A percentile compares a stretch with the other conserved stretches of the same genome.
Evolutionary conservation across 2,888 invertebrate genomes (phyloP).

Genomic region (Phalera bucephala): DNA sequence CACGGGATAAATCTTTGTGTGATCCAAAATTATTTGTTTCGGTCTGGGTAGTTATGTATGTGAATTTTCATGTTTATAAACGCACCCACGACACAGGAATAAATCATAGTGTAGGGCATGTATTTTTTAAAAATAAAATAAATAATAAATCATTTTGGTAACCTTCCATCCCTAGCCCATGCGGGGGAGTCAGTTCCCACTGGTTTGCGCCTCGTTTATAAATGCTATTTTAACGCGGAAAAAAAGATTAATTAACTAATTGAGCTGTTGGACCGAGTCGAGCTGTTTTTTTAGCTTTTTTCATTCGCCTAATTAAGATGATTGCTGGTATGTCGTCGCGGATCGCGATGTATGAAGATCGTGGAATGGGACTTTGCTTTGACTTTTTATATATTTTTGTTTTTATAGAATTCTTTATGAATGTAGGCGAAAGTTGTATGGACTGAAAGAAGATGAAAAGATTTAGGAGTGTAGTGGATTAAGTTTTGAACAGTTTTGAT

Average conservation of each 20-base stretch:
- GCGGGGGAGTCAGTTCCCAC: slow-evolving; percentile 66
- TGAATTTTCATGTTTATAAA: no score
- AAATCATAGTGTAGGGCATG: no score
- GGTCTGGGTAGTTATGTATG: no score
- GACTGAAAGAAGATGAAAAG: no score
- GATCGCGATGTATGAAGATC: slow-evolving; percentile 23
- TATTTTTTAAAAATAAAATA: no score
- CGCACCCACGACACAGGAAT: no score
- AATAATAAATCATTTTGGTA: no score
- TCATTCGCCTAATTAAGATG: slow-evolving; percentile 54
- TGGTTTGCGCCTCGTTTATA: slow-evolving; percentile 75
- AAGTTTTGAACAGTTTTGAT: no score
- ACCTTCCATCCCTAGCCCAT: slow-evolving; percentile 65
- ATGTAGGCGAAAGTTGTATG: no score
- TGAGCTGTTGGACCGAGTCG: slow-evolving; percentile 65
- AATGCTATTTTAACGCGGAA: slow-evolving; percentile 82
- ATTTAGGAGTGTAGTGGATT: no score
- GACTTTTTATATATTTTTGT: background rate
- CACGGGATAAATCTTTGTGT: no score
- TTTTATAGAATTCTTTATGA: background rate
- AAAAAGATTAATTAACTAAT: slow-evolving; percentile 83
- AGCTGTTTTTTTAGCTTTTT: slow-evolving; percentile 45
- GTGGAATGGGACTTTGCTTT: background rate
- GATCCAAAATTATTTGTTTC: no score
- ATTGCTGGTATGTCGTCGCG: slow-evolving; percentile 42